These are phyloP conservation scores for Channallabes apus DNA, from an alignment of 2,797 vertebrate genomes.

Conservation along the genomic window DNA sequence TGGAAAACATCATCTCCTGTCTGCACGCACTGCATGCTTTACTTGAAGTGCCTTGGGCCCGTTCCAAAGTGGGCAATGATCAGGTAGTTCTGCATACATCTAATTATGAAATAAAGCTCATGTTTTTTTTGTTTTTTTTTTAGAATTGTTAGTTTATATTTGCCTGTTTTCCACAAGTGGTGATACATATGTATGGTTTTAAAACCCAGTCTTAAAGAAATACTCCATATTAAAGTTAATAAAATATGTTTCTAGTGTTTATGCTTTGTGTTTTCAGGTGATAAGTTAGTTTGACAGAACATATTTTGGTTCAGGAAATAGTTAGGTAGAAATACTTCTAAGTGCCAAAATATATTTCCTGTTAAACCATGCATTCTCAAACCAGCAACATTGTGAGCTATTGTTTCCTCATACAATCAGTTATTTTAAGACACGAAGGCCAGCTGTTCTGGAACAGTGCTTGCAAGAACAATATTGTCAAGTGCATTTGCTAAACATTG, in stretches of 20 bases:
- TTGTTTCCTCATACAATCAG: no score
- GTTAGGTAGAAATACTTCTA: not conserved
- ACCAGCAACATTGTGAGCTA: no score
- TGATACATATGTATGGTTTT: not conserved
- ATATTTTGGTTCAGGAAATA: not conserved
- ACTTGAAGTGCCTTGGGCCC: slow-evolving; percentile 84
- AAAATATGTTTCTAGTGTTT: not conserved
- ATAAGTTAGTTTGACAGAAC: not conserved
- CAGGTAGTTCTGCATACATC: slow-evolving; percentile 73
- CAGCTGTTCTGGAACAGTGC: no score
- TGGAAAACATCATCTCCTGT: slow-evolving; percentile 88
- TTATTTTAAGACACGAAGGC: no score
- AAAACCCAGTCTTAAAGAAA: not conserved
- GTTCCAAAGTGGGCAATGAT: slow-evolving; percentile 87
- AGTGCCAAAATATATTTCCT: not conserved
- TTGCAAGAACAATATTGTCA: no score
- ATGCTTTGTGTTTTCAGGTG: not conserved
- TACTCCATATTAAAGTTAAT: not conserved
- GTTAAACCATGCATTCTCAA: not conserved
- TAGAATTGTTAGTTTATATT: not conserved
- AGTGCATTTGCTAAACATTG: no score
- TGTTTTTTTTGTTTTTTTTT: not conserved
- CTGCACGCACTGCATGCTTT: slow-evolving; percentile 82
- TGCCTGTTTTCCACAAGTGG: not conserved
- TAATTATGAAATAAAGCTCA: not conserved